Base-by-base conservation (phyloP, 2,888 invertebrate species). In the Morpho deidamia region DNA sequence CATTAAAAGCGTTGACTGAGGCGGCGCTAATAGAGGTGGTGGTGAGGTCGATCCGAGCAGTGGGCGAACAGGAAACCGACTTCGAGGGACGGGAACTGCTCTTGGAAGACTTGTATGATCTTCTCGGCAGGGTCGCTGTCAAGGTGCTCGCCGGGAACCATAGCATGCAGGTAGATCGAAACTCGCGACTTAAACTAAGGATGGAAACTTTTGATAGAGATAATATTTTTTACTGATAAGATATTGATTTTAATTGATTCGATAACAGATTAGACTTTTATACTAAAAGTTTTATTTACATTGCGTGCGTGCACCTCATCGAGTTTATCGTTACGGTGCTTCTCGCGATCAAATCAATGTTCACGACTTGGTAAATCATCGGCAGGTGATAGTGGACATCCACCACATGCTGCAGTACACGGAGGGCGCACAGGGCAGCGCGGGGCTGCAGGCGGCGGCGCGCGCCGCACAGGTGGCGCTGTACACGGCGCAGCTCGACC, bases 391-490 rank as follows among this genome's bases (percentile, higher is more conserved):
- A 43, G 75, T 84, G 32, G 93, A 93, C 64, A 75, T 93, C 37
- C 91, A 93, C 71, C 77, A 91, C 64, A 83, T 91, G 71, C 75
- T 93, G 61, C 86, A 90, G 53, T 92, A 90, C 73, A 74, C 91
- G 56, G 81, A 81, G 66, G 54, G 56, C 40, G 57, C 33, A 65
- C 71, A 63, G 41, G 69, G 67, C 43, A 69, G 72, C 53, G 64
- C 64, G 33, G 66, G 76, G 23, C 23, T 23, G 23, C 23, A 23
- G 81, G 41, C 68, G 65, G 77, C 76, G 7, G 84, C 81, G 61
- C 68, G 71, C 61, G 69, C 70, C 43, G 90, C 92, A 9, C 91
- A 92, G 66, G 87, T 89, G 58, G 81, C 85, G 52, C 78, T 93
- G 11, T 89, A 90, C 68, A 74, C 82, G 57, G 89, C 91, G 41